Percentiles rank a stretch among this genome's conserved stretches.
Conservation (phyloP, 2,797 vertebrate genomes). For the Nyctibius grandis region DNA sequence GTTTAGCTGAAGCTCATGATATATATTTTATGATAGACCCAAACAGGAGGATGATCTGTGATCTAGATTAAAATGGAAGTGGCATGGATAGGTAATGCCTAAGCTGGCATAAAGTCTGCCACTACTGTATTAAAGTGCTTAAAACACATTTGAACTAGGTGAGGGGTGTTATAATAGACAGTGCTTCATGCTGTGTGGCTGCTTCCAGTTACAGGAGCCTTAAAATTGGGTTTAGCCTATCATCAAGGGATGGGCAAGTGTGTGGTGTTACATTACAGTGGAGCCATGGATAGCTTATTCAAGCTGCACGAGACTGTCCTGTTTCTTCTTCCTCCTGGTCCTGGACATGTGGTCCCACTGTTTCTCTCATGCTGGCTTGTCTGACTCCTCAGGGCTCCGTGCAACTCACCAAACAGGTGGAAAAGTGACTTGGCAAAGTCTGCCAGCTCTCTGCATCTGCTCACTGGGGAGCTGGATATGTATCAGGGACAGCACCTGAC, state of each 20-base stretch:
- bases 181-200: not conserved
- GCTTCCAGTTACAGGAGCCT: not conserved
- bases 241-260: not conserved
- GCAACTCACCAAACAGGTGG: not conserved
- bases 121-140: not conserved
- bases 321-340: not conserved
- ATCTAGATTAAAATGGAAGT: not conserved
- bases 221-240: not conserved
- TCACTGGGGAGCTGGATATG: fast-evolving
- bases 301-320: not conserved
- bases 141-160: not conserved
- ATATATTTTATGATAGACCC: not conserved
- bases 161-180: not conserved
- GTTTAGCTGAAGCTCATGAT: not conserved
- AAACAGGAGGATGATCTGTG: not conserved
- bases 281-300: not conserved
- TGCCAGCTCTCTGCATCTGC: not conserved
- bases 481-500: not conserved
- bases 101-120: not conserved
- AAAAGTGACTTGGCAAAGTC: not conserved
- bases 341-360: not conserved
- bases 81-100: not conserved
- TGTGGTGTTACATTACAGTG: not conserved
- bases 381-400: not conserved
- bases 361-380: not conserved